Conservation (phyloP, 1,140 invertebrate genomes). For the Drosophila serrata region DNA sequence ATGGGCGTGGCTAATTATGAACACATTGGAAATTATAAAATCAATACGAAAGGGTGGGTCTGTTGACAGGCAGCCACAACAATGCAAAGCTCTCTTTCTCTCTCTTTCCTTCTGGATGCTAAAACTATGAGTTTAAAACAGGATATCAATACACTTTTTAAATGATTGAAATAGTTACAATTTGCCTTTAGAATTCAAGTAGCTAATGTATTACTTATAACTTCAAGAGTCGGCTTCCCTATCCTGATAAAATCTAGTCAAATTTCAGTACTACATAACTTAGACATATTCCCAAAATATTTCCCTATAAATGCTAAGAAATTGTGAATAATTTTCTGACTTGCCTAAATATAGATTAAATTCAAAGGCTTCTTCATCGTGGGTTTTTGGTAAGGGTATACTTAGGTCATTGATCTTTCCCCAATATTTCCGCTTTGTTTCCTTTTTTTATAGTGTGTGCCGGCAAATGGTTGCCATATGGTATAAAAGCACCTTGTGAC, state of each 20-base stretch:
- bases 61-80: slow-evolving; percentile 14
- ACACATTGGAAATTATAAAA: slow-evolving; percentile 67
- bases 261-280: neutral
- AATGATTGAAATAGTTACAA: neutral
- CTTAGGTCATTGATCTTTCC: slow-evolving; percentile 21
- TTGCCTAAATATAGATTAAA: neutral
- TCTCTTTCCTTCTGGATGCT: neutral
- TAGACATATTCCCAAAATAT: neutral
- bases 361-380: neutral
- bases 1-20: slow-evolving; percentile 70
- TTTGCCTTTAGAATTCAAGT: neutral
- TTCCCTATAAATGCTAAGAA: neutral
- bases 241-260: neutral
- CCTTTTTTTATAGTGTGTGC: slow-evolving; percentile 25
- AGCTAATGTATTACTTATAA: neutral
- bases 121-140: neutral
- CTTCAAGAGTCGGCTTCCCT: neutral
- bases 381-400: slow-evolving; percentile 22
- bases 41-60: slow-evolving; percentile 46
- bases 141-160: neutral
- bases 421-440: slow-evolving; percentile 33
- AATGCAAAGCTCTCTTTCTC: neutral
- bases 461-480: slow-evolving; percentile 72
- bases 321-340: neutral
- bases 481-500: slow-evolving; percentile 29